A percentile compares a stretch with the other conserved stretches of the same genome.
Conservation (phyloP, 2,888 invertebrate genomes). For the Monopis laevigella region DNA sequence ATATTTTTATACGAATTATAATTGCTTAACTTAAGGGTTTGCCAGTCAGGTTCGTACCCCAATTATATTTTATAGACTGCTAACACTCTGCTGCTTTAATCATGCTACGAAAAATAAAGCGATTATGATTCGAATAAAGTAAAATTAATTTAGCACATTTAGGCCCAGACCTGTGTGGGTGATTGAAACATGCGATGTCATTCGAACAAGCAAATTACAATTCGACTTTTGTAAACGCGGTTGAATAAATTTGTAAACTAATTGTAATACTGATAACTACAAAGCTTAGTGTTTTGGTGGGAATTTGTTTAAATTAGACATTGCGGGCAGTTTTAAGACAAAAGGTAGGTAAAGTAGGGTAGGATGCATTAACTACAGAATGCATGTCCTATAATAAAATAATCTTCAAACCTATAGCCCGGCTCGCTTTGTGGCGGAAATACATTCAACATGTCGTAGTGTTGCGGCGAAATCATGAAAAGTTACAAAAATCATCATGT, state of each 20-base stretch:
- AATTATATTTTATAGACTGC: too few relatives aligned
- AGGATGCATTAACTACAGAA: constrained; percentile 42
- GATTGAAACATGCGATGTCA: constrained; percentile 5
- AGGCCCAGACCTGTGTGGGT: too few relatives aligned
- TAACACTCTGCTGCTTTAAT: too few relatives aligned
- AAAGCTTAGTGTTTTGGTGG: too few relatives aligned
- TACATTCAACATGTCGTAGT: constrained; percentile 41
- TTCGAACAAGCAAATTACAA: neutral
- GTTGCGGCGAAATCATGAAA: constrained; percentile 57
- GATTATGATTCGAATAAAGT: too few relatives aligned
- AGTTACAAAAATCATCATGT: constrained; percentile 38
- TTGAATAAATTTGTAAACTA: neutral
- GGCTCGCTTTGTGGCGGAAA: constrained; percentile 50
- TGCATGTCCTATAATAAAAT: constrained; percentile 52
- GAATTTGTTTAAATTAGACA: too few relatives aligned
- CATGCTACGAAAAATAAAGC: too few relatives aligned
- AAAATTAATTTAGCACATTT: too few relatives aligned
- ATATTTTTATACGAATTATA: too few relatives aligned
- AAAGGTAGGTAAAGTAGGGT: constrained; percentile 5
- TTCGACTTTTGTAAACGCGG: neutral
- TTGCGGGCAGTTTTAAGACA: constrained; percentile 1
- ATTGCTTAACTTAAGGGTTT: too few relatives aligned
- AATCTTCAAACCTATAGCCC: constrained; percentile 63
- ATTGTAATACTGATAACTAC: neutral
- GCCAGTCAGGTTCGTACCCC: too few relatives aligned